These are phyloP conservation scores for Melierax canorus DNA, from an alignment of 2,113 vertebrate species.

Conservation along the genomic window DNA sequence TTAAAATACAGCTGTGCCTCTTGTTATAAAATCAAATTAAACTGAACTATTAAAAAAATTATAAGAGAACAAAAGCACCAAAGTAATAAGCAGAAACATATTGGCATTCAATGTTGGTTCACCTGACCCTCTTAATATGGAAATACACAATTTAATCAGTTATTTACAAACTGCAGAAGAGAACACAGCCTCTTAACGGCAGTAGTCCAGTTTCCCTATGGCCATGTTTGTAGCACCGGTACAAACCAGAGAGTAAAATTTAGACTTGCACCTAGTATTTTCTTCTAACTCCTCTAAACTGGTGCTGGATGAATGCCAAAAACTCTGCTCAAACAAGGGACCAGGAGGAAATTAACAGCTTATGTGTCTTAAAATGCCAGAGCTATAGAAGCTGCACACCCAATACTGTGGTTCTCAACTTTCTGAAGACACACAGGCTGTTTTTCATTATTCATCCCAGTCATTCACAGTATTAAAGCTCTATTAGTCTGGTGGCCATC, in stretches of 20 bases:
- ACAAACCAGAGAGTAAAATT: neutral
- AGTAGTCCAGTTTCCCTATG: neutral
- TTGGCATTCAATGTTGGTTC: neutral
- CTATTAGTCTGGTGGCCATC: neutral
- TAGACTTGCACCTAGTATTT: neutral
- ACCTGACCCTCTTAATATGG: slow-evolving; percentile 35
- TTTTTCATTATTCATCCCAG: neutral
- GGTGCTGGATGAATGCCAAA: neutral
- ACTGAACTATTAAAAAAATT: slow-evolving; percentile 7
- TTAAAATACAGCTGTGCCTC: slow-evolving; percentile 56
- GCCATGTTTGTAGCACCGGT: neutral
- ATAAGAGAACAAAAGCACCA: neutral
- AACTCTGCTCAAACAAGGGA: neutral
- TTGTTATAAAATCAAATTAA: slow-evolving; percentile 41
- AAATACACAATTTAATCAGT: neutral
- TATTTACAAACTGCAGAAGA: neutral
- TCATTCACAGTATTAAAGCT: neutral
- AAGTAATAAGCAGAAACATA: slow-evolving; percentile 14
- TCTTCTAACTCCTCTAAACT: neutral
- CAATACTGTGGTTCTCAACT: neutral
- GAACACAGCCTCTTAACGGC: neutral
- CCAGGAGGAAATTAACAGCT: neutral
- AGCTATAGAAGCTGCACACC: neutral
- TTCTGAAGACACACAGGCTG: neutral
- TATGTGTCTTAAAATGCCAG: neutral